Evolutionary conservation across 2,113 vertebrate species (phyloP).

Genomic region (Zonotrichia leucophrys): DNA sequence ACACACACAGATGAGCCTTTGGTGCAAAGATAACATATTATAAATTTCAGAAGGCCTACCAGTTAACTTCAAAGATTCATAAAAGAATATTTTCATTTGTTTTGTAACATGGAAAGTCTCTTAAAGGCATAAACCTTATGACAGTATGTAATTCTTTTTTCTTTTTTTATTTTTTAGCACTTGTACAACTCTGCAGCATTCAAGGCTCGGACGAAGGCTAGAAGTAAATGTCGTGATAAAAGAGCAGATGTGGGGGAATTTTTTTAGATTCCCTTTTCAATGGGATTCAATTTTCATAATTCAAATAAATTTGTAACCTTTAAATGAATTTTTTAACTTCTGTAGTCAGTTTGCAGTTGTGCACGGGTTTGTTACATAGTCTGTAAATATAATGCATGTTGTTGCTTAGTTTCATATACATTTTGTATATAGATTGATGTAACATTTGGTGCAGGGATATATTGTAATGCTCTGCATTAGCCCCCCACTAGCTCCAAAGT

Average conservation of each 20-base stretch:
- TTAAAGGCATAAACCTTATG: not conserved
- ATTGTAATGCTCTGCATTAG: not conserved
- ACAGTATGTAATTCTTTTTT: not conserved
- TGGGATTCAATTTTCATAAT: not conserved
- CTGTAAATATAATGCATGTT: slow-evolving; percentile 41
- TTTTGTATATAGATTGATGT: slow-evolving; percentile 2
- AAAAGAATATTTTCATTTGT: not conserved
- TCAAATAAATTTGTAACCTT: slow-evolving; percentile 25
- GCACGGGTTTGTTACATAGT: not conserved
- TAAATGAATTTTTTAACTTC: slow-evolving; percentile 1
- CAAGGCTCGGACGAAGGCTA: slow-evolving; percentile 97
- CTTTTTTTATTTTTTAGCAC: slow-evolving; percentile 77
- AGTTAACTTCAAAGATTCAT: not conserved
- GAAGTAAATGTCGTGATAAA: slow-evolving; percentile 97
- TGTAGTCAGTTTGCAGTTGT: not conserved
- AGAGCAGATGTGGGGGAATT: slow-evolving; percentile 94
- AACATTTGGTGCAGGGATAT: not conserved
- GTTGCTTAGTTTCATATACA: not conserved
- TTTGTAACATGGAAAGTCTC: not conserved
- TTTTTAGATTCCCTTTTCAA: slow-evolving; percentile 73
- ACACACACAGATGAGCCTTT: not conserved
- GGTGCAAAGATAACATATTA: not conserved
- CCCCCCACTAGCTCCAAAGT: not conserved
- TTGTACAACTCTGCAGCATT: slow-evolving; percentile 97
- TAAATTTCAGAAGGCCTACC: not conserved